Evolutionary conservation across 2,797 vertebrate species (phyloP), one percentile per base, ranked within the genome.

Genomic region (Graptemys geographica): DNA sequence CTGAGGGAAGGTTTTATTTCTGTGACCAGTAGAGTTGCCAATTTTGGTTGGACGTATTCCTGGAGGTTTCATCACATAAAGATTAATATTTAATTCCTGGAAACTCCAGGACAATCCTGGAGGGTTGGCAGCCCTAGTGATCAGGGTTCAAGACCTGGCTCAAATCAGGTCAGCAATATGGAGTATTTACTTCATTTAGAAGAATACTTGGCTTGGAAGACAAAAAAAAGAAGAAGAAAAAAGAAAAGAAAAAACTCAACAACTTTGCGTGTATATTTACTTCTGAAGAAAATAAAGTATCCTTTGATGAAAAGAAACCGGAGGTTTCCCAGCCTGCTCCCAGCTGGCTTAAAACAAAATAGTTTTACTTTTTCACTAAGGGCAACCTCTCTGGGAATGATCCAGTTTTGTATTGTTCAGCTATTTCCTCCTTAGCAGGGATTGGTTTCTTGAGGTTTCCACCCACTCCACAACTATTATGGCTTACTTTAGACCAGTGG

Each of bases 241-340:
- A 25, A 62, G 91, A 59, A 65, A 25, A 33, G 47, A 31, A 95
- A 78, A 25, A 62, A 87, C 74, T 86, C 87, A 96, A 41, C 49
- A 97, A 95, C 57, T 80, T 76, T 81, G 95, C 89, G 78, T 76
- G 6, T 51, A 47, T 94, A 27, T 90, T 96, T 93, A 92, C 95
- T 97, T 95, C 93, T 96, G 92, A 84, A 96, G 92, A 95, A 96
- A 96, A 95, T 87, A 93, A 95, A 96, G 62, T 95, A 94, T 49
- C 80, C 76, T 69, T 87, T 83, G 80, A 94, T 96, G 94, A 88
- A 96, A 96, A 15, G 74, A 95, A 96, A 85, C 84, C 94, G 89
- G 96, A 96, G 93, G 92, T 81, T 93, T 96, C 94, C 91, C 97
- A 96, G 94, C 94, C 94, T 81, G 69, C 79, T 90, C 90, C 89